Evolutionary conservation across 2,797 vertebrate species (phyloP).

Genomic region (Okamejei kenojei): DNA sequence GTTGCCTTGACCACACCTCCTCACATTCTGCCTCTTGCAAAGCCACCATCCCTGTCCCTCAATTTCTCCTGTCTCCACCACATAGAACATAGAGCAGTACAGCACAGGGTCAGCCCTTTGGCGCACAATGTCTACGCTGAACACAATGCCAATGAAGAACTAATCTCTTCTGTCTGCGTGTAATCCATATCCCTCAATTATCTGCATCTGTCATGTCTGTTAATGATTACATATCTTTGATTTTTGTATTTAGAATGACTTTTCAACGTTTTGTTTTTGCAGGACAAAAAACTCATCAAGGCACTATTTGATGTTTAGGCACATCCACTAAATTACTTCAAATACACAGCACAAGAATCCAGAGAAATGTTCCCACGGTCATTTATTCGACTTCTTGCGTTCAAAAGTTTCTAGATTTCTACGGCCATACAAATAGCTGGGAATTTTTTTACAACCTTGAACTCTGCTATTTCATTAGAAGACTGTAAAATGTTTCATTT

Average conservation of each 20-base stretch:
- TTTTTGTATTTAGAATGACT: not conserved
- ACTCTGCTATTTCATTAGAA: not conserved
- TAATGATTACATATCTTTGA: not conserved
- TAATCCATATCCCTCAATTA: too few species aligned
- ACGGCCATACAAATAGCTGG: constrained; percentile 72
- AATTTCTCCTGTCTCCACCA: too few species aligned
- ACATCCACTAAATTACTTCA: constrained; percentile 97
- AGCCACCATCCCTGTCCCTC: too few species aligned
- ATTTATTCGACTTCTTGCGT: constrained; percentile 87
- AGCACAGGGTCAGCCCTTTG: too few species aligned
- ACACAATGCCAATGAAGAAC: too few species aligned
- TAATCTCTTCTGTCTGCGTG: too few species aligned
- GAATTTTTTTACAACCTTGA: not conserved
- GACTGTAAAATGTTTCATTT: constrained; percentile 17
- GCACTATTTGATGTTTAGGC: constrained; percentile 93
- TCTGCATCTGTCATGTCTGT: not conserved
- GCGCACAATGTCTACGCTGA: too few species aligned
- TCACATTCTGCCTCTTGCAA: too few species aligned
- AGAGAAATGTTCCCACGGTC: constrained; percentile 98
- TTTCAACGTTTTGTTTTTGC: constrained; percentile 44
- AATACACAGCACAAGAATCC: constrained; percentile 94
- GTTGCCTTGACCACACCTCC: too few species aligned
- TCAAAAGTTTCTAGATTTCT: constrained; percentile 95
- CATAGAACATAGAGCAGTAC: too few species aligned
- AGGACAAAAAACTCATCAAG: constrained; percentile 99